Percentiles rank a stretch among this genome's conserved stretches.
phyloP scores from a whole-genome alignment of 2,113 vertebrate genomes.

The Saguinus midas region DNA sequence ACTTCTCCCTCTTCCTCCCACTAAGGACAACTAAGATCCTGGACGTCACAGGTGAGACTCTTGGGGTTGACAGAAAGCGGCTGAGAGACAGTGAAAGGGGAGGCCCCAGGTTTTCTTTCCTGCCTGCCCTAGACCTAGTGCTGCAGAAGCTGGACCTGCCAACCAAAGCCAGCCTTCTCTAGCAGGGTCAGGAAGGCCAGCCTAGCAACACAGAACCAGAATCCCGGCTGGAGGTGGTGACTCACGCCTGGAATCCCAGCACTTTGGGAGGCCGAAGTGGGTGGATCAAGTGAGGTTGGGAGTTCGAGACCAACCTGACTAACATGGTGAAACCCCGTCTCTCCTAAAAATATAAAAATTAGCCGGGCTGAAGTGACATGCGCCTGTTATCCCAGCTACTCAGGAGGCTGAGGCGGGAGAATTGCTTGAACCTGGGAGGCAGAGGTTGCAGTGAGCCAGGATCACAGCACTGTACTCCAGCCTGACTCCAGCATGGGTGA shows the following conservation, averaged over 20 bases:
- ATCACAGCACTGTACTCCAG: neutral
- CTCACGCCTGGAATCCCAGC: no score
- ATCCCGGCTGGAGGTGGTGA: no score
- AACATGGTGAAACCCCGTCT: neutral
- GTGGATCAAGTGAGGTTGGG: neutral
- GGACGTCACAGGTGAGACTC: neutral
- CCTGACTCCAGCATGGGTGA: neutral
- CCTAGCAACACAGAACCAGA: neutral
- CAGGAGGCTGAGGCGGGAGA: neutral
- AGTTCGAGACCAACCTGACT: neutral
- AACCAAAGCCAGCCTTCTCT: neutral
- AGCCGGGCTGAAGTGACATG: neutral
- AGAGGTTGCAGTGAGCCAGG: neutral
- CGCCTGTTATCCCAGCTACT: neutral
- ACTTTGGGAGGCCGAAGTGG: neutral
- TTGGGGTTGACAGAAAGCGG: neutral
- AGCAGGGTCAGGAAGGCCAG: neutral
- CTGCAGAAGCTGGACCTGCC: neutral
- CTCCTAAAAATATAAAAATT: neutral
- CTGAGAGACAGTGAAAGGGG: neutral
- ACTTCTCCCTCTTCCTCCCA: neutral
- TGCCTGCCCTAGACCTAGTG: neutral
- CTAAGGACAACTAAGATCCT: no score
- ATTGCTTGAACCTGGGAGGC: neutral
- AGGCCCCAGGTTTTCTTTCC: neutral